phyloP scores from a whole-genome alignment of 2,888 invertebrate genomes.

The Ceramica pisi region DNA sequence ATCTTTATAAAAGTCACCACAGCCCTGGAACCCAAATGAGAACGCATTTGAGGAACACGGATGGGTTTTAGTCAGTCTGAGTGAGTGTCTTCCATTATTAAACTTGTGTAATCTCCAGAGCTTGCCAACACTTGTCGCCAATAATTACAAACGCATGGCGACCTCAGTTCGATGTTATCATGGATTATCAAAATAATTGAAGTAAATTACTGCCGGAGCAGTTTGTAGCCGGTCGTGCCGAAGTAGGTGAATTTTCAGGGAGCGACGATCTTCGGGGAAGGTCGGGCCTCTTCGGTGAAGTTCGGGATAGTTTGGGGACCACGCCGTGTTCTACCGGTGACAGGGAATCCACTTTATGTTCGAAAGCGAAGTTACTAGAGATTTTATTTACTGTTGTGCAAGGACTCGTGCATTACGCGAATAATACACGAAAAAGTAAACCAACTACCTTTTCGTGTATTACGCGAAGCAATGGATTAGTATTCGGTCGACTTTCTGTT shows the following conservation, averaged over 20 bases:
- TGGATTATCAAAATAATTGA: constrained; percentile 71
- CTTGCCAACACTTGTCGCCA: constrained; percentile 9
- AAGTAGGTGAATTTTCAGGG: constrained; percentile 57
- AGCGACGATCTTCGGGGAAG: background rate
- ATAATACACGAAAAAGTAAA: no score
- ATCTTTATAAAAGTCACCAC: no score
- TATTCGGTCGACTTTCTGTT: background rate
- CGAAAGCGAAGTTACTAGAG: background rate
- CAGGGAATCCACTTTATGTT: background rate
- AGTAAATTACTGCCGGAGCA: constrained; percentile 67
- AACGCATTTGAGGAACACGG: no score
- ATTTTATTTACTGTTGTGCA: constrained; percentile 3
- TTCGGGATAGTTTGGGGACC: constrained; percentile 3
- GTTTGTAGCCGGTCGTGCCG: constrained; percentile 48
- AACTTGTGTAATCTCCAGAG: no score
- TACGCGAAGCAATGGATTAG: no score
- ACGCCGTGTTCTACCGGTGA: constrained; percentile 11
- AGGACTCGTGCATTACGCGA: background rate
- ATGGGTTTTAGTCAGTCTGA: no score
- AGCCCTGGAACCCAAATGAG: no score
- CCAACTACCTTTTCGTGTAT: no score
- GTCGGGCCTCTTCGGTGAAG: constrained; percentile 12
- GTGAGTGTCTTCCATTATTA: no score
- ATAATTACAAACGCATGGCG: constrained; percentile 12
- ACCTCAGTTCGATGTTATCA: constrained; percentile 59